These are phyloP conservation scores for Cololabis saira DNA, from an alignment of 2,113 vertebrate species.

Conservation along the genomic window DNA sequence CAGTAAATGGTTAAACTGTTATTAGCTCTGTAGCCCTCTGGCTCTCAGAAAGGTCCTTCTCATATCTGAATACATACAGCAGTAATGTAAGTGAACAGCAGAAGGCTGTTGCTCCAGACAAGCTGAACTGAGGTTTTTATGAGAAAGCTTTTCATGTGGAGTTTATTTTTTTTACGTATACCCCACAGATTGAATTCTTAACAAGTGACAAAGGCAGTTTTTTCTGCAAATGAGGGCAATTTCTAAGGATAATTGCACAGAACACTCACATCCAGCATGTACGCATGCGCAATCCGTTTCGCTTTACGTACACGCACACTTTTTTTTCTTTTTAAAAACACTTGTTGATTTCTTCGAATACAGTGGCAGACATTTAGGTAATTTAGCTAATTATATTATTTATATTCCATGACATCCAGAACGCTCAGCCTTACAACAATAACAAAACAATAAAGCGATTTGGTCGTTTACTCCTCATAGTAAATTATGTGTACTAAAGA, in stretches of 20 bases:
- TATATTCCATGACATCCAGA: not conserved
- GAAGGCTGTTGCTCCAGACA: not conserved
- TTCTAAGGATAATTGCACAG: too few species aligned
- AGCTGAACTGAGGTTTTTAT: too few species aligned
- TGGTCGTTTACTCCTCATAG: not conserved
- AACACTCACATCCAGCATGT: too few species aligned
- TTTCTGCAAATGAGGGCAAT: too few species aligned
- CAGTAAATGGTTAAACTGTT: too few species aligned
- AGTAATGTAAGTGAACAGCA: too few species aligned
- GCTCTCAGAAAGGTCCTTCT: not conserved
- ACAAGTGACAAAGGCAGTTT: too few species aligned
- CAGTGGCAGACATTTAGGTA: not conserved
- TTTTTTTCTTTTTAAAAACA: constrained; percentile 4
- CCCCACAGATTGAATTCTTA: too few species aligned
- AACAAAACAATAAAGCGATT: not conserved
- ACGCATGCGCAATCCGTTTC: constrained; percentile 26
- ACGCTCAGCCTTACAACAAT: too few species aligned
- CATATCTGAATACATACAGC: not conserved
- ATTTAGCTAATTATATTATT: not conserved
- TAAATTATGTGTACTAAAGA: not conserved
- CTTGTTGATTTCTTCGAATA: constrained; percentile 1
- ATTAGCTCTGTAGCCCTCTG: too few species aligned
- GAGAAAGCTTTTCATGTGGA: too few species aligned
- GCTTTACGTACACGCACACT: not conserved
- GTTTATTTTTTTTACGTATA: too few species aligned